These are phyloP conservation scores for Leucophenga maculata DNA, from an alignment of 2,888 invertebrate genomes.

Conservation along the genomic window DNA sequence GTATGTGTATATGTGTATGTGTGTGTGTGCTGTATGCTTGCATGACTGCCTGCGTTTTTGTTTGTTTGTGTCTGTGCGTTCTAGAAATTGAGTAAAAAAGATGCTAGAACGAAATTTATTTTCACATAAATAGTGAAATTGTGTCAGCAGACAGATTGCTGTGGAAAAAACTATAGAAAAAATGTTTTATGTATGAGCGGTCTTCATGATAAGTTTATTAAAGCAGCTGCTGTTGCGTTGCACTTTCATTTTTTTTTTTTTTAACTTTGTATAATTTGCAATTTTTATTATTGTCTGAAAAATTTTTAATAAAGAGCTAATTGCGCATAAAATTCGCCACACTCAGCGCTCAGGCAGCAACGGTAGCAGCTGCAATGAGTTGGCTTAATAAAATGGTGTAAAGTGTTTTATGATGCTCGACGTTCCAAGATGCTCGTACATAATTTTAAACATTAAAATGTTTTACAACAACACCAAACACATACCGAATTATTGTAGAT, in stretches of 20 bases:
- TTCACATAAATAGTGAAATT: constrained; percentile 14
- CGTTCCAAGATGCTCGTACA: no score
- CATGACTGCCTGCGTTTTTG: background rate
- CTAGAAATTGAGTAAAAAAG: constrained; percentile 5
- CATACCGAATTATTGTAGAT: no score
- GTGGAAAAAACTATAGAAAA: background rate
- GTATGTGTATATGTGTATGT: constrained; percentile 21
- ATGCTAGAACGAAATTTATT: background rate
- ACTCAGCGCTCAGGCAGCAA: background rate
- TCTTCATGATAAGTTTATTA: background rate
- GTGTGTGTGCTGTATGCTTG: constrained; percentile 1
- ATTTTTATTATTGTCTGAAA: background rate
- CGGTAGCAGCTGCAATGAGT: constrained; percentile 3
- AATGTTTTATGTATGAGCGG: background rate
- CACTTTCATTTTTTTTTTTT: background rate
- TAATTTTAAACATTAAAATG: background rate
- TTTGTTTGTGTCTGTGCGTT: constrained; percentile 3
- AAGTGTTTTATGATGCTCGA: constrained; percentile 10
- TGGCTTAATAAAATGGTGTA: constrained; percentile 7
- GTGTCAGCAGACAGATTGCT: constrained; percentile 20
- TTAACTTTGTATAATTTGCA: background rate
- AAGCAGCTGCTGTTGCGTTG: background rate
- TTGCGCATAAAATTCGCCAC: constrained; percentile 18
- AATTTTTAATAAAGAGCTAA: constrained; percentile 6
- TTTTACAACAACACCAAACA: background rate